Conservation (phyloP, 2,797 vertebrate genomes). For the Eospalax fontanierii region DNA sequence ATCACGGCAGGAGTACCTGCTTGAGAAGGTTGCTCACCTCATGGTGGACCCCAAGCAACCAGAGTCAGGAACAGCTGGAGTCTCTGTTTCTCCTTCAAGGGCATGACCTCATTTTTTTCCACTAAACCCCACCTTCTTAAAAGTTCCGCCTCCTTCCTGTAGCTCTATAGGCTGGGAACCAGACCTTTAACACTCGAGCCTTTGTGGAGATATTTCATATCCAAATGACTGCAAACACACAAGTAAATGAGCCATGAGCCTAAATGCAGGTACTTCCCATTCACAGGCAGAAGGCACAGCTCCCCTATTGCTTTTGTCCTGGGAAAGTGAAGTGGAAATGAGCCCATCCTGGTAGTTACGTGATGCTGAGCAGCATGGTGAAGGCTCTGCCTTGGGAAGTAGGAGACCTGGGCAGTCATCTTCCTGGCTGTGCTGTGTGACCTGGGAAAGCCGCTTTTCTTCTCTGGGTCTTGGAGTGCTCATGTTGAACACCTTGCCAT, state of each 20-base stretch:
- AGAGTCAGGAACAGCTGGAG: not conserved
- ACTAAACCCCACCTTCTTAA: not conserved
- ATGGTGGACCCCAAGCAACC: not conserved
- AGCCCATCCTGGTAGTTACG: not conserved
- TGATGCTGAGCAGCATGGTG: fast-evolving
- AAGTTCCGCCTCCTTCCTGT: not conserved
- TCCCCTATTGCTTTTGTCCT: not conserved
- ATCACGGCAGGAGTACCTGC: not conserved
- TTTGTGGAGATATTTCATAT: not conserved
- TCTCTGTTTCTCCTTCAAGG: not conserved
- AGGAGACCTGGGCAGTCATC: not conserved
- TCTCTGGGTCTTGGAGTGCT: not conserved
- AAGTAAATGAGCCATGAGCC: not conserved
- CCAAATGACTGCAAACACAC: not conserved
- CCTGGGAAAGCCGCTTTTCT: not conserved
- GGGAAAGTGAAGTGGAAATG: not conserved
- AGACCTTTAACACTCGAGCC: not conserved
- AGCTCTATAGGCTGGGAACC: not conserved
- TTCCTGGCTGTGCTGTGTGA: not conserved
- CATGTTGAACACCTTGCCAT: not conserved
- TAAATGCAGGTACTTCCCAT: not conserved
- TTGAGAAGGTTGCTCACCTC: not conserved
- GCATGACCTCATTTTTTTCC: not conserved
- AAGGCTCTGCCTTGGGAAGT: not conserved
- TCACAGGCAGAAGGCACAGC: not conserved